These are phyloP conservation scores for Malacosoma neustria DNA, from an alignment of 2,888 invertebrate genomes.

Conservation along the genomic window DNA sequence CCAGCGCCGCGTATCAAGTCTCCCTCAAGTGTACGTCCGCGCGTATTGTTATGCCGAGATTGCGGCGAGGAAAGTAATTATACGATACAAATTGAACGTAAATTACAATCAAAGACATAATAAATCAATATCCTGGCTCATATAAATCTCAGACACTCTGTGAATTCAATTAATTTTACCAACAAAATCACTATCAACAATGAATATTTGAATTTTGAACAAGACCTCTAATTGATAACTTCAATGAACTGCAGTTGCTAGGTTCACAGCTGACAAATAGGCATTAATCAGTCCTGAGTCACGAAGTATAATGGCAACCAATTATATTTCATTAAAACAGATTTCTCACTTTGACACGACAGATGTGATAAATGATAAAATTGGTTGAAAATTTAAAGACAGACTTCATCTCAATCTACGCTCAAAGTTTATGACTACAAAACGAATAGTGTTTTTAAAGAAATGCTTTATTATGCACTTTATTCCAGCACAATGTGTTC, in stretches of 20 bases:
- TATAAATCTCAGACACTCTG: slow-evolving; percentile 12
- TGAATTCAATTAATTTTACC: slow-evolving; percentile 9
- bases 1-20: slow-evolving; percentile 7
- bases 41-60: slow-evolving; percentile 16
- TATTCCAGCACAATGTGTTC: not conserved
- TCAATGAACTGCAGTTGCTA: slow-evolving; percentile 31
- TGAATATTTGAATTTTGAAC: slow-evolving; percentile 15
- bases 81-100: slow-evolving; percentile 29
- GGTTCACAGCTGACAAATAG: slow-evolving; percentile 34
- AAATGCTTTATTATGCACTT: not conserved
- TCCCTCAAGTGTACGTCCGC: slow-evolving; percentile 13
- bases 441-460: not conserved
- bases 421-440: not conserved
- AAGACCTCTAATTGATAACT: slow-evolving; percentile 38
- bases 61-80: slow-evolving; percentile 25
- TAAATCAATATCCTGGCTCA: slow-evolving; percentile 29
- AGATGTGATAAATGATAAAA: not conserved
- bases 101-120: slow-evolving; percentile 23
- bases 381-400: not conserved
- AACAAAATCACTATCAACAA: slow-evolving; percentile 3
- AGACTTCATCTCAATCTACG: not conserved
- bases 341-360: not conserved
- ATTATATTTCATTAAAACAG: slow-evolving; percentile 4
- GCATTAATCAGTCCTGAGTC: slow-evolving; percentile 28
- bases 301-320: slow-evolving; percentile 1